Conservation (phyloP, 1,140 invertebrate genomes). For the Coptotermes formosanus region DNA sequence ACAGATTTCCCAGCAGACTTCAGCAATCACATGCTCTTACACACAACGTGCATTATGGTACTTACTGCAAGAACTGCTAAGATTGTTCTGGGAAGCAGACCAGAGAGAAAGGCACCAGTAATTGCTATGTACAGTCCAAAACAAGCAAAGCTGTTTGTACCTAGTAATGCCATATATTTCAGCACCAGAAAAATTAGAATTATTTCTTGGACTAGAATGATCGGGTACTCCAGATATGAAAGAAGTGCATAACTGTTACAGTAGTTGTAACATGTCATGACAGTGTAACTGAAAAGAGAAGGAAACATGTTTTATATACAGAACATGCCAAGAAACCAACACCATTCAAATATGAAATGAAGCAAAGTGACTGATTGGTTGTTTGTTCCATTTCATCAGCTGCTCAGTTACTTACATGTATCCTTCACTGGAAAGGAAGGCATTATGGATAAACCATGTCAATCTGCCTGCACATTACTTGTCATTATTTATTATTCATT, state of each 20-base stretch:
- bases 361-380: too few relatives aligned
- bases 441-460: too few relatives aligned
- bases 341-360: neutral
- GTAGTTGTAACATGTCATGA: conserved; percentile 69
- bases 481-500: too few relatives aligned
- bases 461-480: too few relatives aligned
- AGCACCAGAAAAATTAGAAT: conserved; percentile 64
- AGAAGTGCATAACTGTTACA: conserved; percentile 64
- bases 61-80: conserved; percentile 62
- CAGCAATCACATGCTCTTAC: neutral
- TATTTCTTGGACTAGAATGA: conserved; percentile 65
- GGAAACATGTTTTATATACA: neutral
- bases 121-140: conserved; percentile 52
- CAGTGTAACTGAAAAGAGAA: conserved; percentile 62
- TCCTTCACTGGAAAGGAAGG: too few relatives aligned
- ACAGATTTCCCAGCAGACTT: neutral
- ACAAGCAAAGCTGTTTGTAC: conserved; percentile 45
- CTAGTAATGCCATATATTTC: conserved; percentile 56
- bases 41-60: conserved; percentile 35
- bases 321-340: neutral
- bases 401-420: too few relatives aligned
- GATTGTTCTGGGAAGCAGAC: conserved; percentile 55
- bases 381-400: too few relatives aligned
- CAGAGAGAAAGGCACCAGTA: conserved; percentile 50
- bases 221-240: conserved; percentile 71